phyloP scores from a whole-genome alignment of 2,797 vertebrate genomes.

The Fundulus diaphanus region DNA sequence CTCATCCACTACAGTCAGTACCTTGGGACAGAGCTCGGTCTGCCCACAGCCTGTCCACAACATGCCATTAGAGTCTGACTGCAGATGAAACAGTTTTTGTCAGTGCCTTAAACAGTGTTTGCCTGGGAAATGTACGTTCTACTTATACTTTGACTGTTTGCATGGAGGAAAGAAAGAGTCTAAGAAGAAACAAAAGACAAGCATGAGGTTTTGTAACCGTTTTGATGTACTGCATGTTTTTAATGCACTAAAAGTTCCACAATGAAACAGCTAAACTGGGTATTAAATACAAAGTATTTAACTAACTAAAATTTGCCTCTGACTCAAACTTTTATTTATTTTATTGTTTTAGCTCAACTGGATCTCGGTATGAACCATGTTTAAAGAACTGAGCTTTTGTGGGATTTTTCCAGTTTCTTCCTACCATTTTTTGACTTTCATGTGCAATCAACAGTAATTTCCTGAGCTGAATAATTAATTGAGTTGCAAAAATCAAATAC shows the following conservation, averaged over 20 bases:
- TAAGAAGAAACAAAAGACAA: neutral
- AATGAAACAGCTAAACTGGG: neutral
- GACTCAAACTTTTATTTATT: too few relatives aligned
- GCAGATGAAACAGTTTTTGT: slow-evolving; percentile 68
- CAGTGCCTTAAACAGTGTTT: slow-evolving; percentile 34
- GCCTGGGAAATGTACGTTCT: neutral
- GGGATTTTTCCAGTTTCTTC: too few relatives aligned
- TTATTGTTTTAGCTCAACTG: too few relatives aligned
- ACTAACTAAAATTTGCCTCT: neutral
- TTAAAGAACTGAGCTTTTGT: too few relatives aligned
- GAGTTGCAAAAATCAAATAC: too few relatives aligned
- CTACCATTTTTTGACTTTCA: too few relatives aligned
- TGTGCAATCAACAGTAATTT: too few relatives aligned
- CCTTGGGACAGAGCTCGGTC: slow-evolving; percentile 73
- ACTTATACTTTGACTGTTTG: neutral
- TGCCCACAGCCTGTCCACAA: slow-evolving; percentile 71
- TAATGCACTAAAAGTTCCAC: neutral
- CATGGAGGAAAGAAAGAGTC: neutral
- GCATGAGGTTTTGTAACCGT: neutral
- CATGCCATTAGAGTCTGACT: slow-evolving; percentile 74
- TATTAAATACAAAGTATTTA: neutral
- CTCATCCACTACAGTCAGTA: slow-evolving; percentile 72
- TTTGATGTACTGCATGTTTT: neutral
- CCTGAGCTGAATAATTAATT: too few relatives aligned
- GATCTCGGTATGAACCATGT: too few relatives aligned